A percentile compares a stretch with the other conserved stretches of the same genome.
Evolutionary conservation across 2,113 vertebrate species (phyloP).

Genomic region (Aegotheles bennettii): DNA sequence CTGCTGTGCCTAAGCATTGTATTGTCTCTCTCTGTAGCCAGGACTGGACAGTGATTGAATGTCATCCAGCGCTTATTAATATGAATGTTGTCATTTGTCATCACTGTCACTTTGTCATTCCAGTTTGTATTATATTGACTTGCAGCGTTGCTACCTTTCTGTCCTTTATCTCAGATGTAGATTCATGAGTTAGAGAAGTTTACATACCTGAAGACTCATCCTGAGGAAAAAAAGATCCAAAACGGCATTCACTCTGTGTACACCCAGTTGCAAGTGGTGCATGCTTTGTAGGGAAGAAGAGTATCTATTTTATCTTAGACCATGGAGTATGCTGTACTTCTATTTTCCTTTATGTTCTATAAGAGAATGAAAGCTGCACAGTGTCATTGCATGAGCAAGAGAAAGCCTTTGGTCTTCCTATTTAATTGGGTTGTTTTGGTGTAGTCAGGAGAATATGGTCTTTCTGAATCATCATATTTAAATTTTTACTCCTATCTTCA

Average conservation of each 20-base stretch:
- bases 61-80: constrained; percentile 52
- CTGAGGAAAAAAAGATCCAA: background rate
- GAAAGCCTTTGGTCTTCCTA: background rate
- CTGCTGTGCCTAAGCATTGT: constrained; percentile 8
- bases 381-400: background rate
- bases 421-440: background rate
- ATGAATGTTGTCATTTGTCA: constrained; percentile 71
- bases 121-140: constrained; percentile 35
- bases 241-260: background rate
- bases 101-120: constrained; percentile 68
- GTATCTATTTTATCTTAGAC: background rate
- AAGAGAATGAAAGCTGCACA: background rate
- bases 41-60: constrained; percentile 68
- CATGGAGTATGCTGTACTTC: background rate
- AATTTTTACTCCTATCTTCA: background rate
- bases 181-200: background rate
- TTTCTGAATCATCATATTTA: background rate
- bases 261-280: background rate
- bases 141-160: background rate
- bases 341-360: background rate
- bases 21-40: constrained; percentile 51
- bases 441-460: background rate
- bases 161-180: background rate
- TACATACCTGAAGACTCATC: background rate
- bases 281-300: background rate